Evolutionary conservation across 2,888 invertebrate genomes (phyloP).

Genomic region (Eristalinus aeneus): DNA sequence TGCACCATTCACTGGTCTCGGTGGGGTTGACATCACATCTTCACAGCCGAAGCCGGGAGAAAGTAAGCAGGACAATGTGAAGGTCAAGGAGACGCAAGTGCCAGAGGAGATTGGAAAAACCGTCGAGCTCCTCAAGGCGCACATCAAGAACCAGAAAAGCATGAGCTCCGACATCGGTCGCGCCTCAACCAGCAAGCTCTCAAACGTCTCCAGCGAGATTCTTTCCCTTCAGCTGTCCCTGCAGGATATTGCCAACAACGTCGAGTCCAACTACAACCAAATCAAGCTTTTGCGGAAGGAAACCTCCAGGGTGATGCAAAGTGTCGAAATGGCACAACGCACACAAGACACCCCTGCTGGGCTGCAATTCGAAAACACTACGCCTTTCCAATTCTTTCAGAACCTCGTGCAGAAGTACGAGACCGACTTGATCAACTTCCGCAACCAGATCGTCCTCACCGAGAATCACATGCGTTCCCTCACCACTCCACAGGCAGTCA

Average conservation of each 20-base stretch:
- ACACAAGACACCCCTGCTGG: slow-evolving; percentile 89
- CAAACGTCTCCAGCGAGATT: slow-evolving; percentile 78
- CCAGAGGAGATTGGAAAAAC: slow-evolving; percentile 90
- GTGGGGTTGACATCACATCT: slow-evolving; percentile 79
- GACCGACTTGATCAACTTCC: slow-evolving; percentile 85
- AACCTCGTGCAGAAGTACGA: slow-evolving; percentile 87
- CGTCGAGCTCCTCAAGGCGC: slow-evolving; percentile 90
- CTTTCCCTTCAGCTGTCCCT: slow-evolving; percentile 76
- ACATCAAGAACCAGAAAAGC: slow-evolving; percentile 92
- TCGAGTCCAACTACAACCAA: slow-evolving; percentile 79
- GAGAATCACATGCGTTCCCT: slow-evolving; percentile 87
- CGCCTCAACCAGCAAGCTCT: slow-evolving; percentile 81
- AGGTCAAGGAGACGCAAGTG: slow-evolving; percentile 81
- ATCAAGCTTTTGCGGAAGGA: slow-evolving; percentile 84
- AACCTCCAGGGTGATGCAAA: slow-evolving; percentile 87
- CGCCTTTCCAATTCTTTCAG: slow-evolving; percentile 87
- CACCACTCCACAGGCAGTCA: slow-evolving; percentile 83
- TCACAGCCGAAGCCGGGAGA: slow-evolving; percentile 79
- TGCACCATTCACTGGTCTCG: slow-evolving; percentile 77
- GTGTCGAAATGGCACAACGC: slow-evolving; percentile 89
- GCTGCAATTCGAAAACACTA: slow-evolving; percentile 88
- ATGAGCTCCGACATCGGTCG: slow-evolving; percentile 91
- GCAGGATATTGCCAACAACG: slow-evolving; percentile 78
- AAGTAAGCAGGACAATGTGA: slow-evolving; percentile 78
- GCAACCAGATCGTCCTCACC: slow-evolving; percentile 87